Evolutionary conservation across 2,113 vertebrate genomes (phyloP).

Genomic region (Megaceryle torquata): DNA sequence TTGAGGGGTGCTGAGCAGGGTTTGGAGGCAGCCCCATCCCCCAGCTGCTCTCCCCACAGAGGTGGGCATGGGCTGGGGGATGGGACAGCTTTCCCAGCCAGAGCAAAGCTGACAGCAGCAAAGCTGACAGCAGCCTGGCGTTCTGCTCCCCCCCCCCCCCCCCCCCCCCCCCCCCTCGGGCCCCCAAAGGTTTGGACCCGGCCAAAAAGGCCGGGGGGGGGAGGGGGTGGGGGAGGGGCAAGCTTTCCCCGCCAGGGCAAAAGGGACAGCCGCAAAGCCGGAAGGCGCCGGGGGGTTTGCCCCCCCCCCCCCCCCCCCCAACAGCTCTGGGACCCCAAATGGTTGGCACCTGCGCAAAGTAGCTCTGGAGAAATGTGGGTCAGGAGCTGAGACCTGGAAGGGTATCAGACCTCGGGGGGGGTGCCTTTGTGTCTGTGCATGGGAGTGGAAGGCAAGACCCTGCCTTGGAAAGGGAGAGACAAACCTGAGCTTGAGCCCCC

Average conservation of each 20-base stretch:
- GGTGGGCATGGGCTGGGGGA: neutral
- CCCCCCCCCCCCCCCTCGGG: neutral
- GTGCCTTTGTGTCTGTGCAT: rapidly evolving
- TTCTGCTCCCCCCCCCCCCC: neutral
- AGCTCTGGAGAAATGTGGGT: too few relatives aligned
- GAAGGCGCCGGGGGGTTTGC: too few relatives aligned
- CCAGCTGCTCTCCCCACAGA: neutral
- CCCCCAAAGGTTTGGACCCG: too few relatives aligned
- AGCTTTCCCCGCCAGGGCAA: too few relatives aligned
- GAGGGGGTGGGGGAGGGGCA: too few relatives aligned
- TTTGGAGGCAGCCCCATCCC: too few relatives aligned
- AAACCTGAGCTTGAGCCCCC: neutral
- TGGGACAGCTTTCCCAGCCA: neutral
- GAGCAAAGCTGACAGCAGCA: neutral
- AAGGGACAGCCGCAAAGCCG: too few relatives aligned
- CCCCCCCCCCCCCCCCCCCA: neutral
- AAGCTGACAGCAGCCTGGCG: neutral
- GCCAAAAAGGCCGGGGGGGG: too few relatives aligned
- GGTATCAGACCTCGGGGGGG: neutral
- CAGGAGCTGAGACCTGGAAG: neutral
- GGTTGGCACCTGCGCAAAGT: rapidly evolving
- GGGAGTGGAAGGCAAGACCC: neutral
- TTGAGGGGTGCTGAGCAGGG: too few relatives aligned
- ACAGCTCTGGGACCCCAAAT: neutral
- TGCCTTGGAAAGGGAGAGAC: neutral